Conservation (phyloP, 1,140 invertebrate genomes). For the Mizuhopecten yessoensis region DNA sequence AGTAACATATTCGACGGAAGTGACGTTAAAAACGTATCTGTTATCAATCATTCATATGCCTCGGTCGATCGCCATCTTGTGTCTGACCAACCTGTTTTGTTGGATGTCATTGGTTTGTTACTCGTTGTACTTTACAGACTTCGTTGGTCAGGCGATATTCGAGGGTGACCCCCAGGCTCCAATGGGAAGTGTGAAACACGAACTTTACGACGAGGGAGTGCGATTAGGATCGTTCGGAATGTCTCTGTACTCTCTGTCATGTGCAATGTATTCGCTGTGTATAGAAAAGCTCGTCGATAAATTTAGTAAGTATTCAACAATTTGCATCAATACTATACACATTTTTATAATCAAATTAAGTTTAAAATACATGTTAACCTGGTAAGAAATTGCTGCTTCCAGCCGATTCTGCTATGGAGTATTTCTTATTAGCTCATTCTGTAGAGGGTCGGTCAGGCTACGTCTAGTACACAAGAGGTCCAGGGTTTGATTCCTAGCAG, state of each 20-base stretch:
- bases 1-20: constrained; percentile 67
- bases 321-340: too few relatives aligned
- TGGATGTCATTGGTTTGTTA: constrained; percentile 99
- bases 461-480: too few relatives aligned
- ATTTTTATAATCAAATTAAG: too few relatives aligned
- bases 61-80: constrained; percentile 92
- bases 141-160: constrained; percentile 97
- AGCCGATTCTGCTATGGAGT: too few relatives aligned
- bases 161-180: constrained; percentile 92
- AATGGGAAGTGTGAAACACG: constrained; percentile 70
- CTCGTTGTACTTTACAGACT: constrained; percentile 98
- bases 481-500: too few relatives aligned
- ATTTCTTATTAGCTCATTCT: too few relatives aligned
- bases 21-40: constrained; percentile 89
- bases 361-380: too few relatives aligned
- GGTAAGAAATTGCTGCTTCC: too few relatives aligned
- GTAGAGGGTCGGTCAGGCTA: too few relatives aligned
- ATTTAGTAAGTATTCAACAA: constrained; percentile 90
- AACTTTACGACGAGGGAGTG: constrained; percentile 93
- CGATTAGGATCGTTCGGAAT: constrained; percentile 98
- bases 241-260: constrained; percentile 97
- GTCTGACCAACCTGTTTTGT: constrained; percentile 96
- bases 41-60: constrained; percentile 96
- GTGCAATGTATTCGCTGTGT: constrained; percentile 94
- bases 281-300: constrained; percentile 94